Conservation (phyloP, 2,113 vertebrate species). For the Pavo muticus region DNA sequence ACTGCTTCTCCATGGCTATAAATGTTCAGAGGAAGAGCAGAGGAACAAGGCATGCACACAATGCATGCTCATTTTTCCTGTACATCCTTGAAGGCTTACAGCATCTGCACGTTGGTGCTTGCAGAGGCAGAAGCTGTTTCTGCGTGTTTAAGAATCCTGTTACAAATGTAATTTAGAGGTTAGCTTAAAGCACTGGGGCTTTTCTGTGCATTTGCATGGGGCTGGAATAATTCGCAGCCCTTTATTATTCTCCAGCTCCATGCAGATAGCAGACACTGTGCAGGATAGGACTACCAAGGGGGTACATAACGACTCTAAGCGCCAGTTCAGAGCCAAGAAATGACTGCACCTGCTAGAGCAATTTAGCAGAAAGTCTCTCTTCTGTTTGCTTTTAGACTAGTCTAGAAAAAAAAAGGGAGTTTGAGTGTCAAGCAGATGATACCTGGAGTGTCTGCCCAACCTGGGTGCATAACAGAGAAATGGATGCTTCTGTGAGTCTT, state of each 20-base stretch:
- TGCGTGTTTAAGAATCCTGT: neutral
- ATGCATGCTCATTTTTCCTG: rapidly evolving
- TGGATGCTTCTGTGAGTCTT: conserved; percentile 79
- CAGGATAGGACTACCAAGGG: neutral
- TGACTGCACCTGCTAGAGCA: neutral
- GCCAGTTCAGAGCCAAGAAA: neutral
- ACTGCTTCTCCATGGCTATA: neutral
- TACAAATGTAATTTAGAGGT: neutral
- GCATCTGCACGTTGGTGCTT: rapidly evolving
- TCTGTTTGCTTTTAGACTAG: neutral
- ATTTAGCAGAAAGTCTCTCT: neutral
- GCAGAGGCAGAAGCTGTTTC: neutral
- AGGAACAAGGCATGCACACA: neutral
- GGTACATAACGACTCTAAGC: neutral
- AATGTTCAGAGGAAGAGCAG: neutral
- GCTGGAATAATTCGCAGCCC: neutral
- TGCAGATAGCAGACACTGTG: neutral
- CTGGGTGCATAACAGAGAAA: conserved; percentile 86
- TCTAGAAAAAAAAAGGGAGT: neutral
- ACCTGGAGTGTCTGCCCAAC: conserved; percentile 89
- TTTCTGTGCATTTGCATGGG: neutral
- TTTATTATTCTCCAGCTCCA: neutral
- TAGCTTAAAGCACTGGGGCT: neutral
- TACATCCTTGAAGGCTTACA: neutral
- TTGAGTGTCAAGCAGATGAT: neutral